These are phyloP conservation scores for Lepus timidus DNA, from an alignment of 2,113 vertebrate species.

Conservation along the genomic window DNA sequence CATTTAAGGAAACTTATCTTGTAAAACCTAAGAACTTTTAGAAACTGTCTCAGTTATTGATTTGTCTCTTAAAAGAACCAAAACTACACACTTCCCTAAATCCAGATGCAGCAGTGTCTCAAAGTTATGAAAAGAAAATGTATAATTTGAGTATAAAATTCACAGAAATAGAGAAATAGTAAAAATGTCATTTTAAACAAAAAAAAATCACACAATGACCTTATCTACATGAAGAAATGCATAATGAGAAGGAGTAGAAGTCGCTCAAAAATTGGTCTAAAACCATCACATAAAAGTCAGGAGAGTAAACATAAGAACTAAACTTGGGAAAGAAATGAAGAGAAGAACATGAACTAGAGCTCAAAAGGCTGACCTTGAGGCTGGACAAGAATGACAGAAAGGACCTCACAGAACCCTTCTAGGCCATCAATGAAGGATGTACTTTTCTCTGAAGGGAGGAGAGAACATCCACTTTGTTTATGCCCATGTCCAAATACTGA, in stretches of 20 bases:
- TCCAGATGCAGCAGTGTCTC: slow-evolving; percentile 23
- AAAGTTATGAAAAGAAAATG: neutral
- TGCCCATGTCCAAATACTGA: no score
- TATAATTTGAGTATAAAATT: slow-evolving; percentile 55
- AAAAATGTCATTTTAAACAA: slow-evolving; percentile 70
- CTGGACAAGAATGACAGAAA: neutral
- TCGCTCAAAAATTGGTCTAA: slow-evolving; percentile 7
- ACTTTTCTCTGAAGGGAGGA: no score
- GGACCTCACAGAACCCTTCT: no score
- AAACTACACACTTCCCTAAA: slow-evolving; percentile 32
- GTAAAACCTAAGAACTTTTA: neutral
- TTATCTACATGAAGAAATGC: neutral
- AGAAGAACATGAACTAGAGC: neutral
- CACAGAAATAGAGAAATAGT: slow-evolving; percentile 47
- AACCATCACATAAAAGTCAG: slow-evolving; percentile 4
- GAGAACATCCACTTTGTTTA: no score
- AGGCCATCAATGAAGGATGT: no score
- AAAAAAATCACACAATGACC: slow-evolving; percentile 30
- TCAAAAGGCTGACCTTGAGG: neutral
- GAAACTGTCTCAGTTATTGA: neutral
- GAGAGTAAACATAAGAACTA: neutral
- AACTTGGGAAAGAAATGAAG: neutral
- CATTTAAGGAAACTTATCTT: neutral
- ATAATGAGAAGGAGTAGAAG: neutral
- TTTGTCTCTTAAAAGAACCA: slow-evolving; percentile 18